Percentiles rank a stretch among this genome's conserved stretches.
Evolutionary conservation across 2,797 vertebrate species (phyloP).

Genomic region (Paedocypris micromegethes): DNA sequence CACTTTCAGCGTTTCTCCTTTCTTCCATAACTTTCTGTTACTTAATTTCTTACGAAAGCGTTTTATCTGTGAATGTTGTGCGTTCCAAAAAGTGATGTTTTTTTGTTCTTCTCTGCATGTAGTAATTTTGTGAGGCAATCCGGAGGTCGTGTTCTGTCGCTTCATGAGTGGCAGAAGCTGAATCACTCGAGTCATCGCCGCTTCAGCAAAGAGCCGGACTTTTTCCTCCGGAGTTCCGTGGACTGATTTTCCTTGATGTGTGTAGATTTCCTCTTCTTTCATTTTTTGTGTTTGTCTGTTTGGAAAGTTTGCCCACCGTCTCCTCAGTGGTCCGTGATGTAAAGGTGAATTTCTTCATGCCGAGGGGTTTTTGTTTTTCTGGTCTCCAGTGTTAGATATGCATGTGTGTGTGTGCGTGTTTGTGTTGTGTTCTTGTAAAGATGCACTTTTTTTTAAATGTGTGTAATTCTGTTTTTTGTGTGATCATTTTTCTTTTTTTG

Average conservation of each 20-base stretch:
- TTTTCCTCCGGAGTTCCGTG: conserved; percentile 52
- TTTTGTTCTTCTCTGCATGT: conserved; percentile 35
- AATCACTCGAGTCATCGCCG: conserved; percentile 43
- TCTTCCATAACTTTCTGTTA: too few species aligned
- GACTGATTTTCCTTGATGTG: conserved; percentile 20
- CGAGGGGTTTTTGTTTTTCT: not conserved
- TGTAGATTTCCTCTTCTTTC: conserved; percentile 2
- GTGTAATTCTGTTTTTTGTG: not conserved
- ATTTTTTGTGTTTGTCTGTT: not conserved
- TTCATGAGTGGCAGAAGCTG: conserved; percentile 60
- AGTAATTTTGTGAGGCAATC: conserved; percentile 65
- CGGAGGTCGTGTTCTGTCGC: conserved; percentile 47
- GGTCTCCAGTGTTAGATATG: not conserved
- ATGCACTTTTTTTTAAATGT: too few species aligned
- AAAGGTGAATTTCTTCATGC: too few species aligned
- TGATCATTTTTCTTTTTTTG: not conserved
- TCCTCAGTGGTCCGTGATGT: too few species aligned
- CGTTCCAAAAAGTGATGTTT: not conserved
- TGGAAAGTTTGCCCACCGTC: too few species aligned
- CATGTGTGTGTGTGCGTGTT: too few species aligned
- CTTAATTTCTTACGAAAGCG: too few species aligned
- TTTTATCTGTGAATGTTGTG: not conserved
- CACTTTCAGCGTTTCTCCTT: too few species aligned
- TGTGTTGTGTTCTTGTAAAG: too few species aligned
- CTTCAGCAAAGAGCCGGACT: conserved; percentile 62